These are phyloP conservation scores for Oxygymnocypris stewartii DNA, from an alignment of 2,113 vertebrate genomes.

Conservation along the genomic window DNA sequence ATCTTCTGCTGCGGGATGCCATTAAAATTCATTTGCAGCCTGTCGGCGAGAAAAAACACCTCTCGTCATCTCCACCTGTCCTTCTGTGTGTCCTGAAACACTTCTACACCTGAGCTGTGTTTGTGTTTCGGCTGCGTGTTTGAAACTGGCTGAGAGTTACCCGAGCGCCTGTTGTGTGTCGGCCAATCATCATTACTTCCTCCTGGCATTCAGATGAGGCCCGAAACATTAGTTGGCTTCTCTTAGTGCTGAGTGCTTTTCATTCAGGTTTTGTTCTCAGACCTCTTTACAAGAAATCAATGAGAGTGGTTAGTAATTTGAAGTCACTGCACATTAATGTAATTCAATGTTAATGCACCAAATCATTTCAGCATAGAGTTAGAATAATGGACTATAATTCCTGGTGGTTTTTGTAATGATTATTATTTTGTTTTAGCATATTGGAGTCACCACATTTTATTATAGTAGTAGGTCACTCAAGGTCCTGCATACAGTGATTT, in stretches of 20 bases:
- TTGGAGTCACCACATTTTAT: background rate
- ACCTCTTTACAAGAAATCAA: background rate
- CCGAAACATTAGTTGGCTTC: conserved; percentile 12
- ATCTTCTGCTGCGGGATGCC: background rate
- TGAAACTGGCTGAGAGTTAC: conserved; percentile 45
- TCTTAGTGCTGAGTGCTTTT: conserved; percentile 21
- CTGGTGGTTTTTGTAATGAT: background rate
- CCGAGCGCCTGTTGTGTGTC: conserved; percentile 45
- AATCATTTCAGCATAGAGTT: background rate
- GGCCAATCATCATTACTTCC: conserved; percentile 47
- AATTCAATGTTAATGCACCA: background rate
- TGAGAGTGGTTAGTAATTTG: background rate
- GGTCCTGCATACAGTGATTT: background rate
- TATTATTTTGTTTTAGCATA: background rate
- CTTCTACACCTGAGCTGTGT: conserved; percentile 17
- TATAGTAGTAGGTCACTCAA: background rate
- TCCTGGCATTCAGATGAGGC: background rate
- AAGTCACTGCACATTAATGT: conserved; percentile 1
- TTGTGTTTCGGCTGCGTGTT: conserved; percentile 24
- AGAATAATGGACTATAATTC: background rate
- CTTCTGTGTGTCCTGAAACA: background rate
- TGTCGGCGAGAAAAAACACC: background rate
- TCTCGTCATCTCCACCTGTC: background rate
- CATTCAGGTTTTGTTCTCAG: conserved; percentile 18
- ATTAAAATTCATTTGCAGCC: background rate